phyloP scores from a whole-genome alignment of 2,797 vertebrate species.

The Lutjanus argentimaculatus region DNA sequence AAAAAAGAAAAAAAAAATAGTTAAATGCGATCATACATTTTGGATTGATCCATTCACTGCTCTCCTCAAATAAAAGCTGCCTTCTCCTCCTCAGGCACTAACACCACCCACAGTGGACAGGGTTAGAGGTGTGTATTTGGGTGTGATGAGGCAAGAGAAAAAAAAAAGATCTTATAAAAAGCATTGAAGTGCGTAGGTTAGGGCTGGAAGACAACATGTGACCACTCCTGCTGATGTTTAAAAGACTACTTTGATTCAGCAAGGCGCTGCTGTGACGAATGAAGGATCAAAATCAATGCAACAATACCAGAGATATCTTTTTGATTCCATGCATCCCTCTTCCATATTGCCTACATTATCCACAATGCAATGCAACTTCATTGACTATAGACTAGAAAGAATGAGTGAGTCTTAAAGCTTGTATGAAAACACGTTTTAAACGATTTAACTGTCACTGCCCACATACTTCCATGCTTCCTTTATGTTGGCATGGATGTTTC shows the following conservation, averaged over 20 bases:
- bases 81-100: constrained; percentile 9
- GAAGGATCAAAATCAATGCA: background rate
- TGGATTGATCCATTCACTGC: constrained; percentile 18
- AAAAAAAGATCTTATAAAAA: constrained; percentile 3
- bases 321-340: background rate
- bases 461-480: too few species aligned
- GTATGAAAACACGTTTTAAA: too few species aligned
- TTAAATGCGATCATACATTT: constrained; percentile 12
- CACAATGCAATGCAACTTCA: background rate
- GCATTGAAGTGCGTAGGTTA: background rate
- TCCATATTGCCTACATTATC: background rate
- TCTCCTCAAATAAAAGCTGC: constrained; percentile 6
- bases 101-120: constrained; percentile 12
- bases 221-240: background rate
- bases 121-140: background rate
- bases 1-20: background rate
- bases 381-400: too few species aligned
- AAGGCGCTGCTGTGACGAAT: background rate
- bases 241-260: background rate
- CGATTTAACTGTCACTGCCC: too few species aligned
- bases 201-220: background rate
- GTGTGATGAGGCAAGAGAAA: constrained; percentile 2
- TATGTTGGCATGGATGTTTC: too few species aligned
- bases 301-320: background rate
- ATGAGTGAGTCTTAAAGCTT: too few species aligned